These are phyloP conservation scores for Aplodontia rufa DNA, from an alignment of 2,113 vertebrate species.

Conservation along the genomic window DNA sequence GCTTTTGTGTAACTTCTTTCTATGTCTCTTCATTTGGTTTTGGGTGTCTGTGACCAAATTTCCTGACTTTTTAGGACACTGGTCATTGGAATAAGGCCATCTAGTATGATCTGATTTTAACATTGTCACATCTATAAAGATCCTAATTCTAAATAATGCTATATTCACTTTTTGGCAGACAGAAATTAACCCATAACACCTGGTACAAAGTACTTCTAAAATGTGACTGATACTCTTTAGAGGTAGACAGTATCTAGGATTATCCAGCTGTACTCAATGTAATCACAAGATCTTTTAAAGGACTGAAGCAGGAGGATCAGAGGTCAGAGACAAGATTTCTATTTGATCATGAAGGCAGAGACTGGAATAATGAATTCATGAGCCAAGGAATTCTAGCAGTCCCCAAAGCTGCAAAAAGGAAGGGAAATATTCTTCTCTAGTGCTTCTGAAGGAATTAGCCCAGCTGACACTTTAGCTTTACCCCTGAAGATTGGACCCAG, in stretches of 20 bases:
- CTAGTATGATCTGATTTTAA: background rate
- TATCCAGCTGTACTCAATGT: background rate
- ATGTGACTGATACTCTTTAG: background rate
- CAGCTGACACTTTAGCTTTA: background rate
- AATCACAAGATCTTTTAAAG: background rate
- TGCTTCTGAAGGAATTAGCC: background rate
- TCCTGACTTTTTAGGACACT: background rate
- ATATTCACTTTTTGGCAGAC: background rate
- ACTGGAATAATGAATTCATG: background rate
- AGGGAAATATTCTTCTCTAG: background rate
- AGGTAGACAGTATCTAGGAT: background rate
- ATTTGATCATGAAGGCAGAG: background rate
- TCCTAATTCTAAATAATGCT: background rate
- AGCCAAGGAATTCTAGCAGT: background rate
- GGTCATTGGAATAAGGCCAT: background rate
- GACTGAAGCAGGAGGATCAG: background rate
- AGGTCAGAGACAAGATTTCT: background rate
- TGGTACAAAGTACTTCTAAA: background rate
- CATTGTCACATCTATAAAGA: background rate
- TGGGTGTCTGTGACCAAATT: background rate
- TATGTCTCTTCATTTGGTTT: background rate
- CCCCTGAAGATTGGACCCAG: background rate
- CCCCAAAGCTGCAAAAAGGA: background rate
- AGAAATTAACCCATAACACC: background rate
- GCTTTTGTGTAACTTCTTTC: background rate